Conservation (phyloP, 2,797 vertebrate species). For the Spinibarbus caldwelli region DNA sequence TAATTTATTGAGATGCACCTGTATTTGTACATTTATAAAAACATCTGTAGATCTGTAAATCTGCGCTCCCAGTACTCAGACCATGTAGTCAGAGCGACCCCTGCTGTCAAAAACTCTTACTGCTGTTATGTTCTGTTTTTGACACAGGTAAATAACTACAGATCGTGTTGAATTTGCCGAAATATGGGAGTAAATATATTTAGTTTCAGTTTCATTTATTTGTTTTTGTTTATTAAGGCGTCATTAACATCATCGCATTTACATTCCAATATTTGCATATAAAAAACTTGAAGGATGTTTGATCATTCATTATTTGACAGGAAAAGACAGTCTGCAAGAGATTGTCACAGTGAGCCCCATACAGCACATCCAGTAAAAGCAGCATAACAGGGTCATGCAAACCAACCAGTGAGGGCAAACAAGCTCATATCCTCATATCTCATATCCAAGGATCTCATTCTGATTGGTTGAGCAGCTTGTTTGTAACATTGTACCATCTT, state of each 20-base stretch:
- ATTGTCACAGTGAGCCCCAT: slow-evolving; percentile 3
- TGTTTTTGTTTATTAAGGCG: slow-evolving; percentile 49
- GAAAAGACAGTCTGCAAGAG: slow-evolving; percentile 33
- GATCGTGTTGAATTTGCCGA: background rate
- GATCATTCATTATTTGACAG: slow-evolving; percentile 40
- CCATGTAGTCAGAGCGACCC: slow-evolving; percentile 29
- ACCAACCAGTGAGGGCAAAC: slow-evolving; percentile 39
- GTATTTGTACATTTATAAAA: background rate
- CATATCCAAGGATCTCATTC: slow-evolving; percentile 13
- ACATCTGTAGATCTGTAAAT: slow-evolving; percentile 6
- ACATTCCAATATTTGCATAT: slow-evolving; percentile 52
- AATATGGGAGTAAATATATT: background rate
- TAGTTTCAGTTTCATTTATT: slow-evolving; percentile 25
- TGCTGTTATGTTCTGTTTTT: background rate
- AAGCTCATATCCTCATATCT: no score
- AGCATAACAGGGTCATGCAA: slow-evolving; percentile 75
- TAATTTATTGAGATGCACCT: no score
- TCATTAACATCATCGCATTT: slow-evolving; percentile 51
- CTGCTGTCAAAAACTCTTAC: background rate
- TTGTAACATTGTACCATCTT: background rate
- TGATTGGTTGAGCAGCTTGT: slow-evolving; percentile 17
- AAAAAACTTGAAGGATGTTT: slow-evolving; percentile 45
- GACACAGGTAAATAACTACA: background rate
- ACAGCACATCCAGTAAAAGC: slow-evolving; percentile 54
- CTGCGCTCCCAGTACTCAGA: background rate